These are phyloP conservation scores for Cyrtorhinus lividipennis DNA, from an alignment of 1,140 invertebrate species.

Conservation along the genomic window DNA sequence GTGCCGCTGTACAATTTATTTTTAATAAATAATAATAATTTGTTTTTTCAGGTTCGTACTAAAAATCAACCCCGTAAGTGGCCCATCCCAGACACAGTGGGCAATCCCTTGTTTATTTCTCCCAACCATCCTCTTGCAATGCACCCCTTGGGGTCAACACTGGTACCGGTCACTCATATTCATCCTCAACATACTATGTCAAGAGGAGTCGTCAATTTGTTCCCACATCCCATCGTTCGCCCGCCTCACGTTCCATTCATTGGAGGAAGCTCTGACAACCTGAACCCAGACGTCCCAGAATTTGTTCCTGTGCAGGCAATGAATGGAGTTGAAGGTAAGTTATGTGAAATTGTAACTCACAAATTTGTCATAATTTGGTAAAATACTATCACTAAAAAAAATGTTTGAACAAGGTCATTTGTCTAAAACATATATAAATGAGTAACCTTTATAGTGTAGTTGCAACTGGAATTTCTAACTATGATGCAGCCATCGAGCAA, in stretches of 20 bases:
- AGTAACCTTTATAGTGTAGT: too few species aligned
- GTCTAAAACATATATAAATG: too few species aligned
- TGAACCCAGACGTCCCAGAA: conserved; percentile 76
- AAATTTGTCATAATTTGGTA: too few species aligned
- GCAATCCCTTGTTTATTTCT: conserved; percentile 28
- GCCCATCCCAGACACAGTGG: conserved; percentile 53
- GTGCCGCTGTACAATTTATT: too few species aligned
- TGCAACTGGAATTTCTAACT: too few species aligned
- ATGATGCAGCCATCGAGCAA: too few species aligned
- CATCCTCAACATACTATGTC: conserved; percentile 36
- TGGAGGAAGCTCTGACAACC: conserved; percentile 33
- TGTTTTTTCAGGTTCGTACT: conserved; percentile 71
- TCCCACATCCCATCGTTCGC: conserved; percentile 17
- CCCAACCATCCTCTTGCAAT: conserved; percentile 23
- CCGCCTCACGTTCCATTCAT: conserved; percentile 18
- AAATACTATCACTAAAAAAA: too few species aligned
- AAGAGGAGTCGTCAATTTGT: background rate
- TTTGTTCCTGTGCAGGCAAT: conserved; percentile 45
- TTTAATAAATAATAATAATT: too few species aligned
- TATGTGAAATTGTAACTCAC: too few species aligned
- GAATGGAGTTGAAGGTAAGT: background rate
- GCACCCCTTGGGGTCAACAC: conserved; percentile 23
- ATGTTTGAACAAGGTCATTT: too few species aligned
- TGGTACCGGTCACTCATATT: conserved; percentile 34
- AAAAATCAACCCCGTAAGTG: conserved; percentile 66